Evolutionary conservation across 2,888 invertebrate genomes (phyloP).

Genomic region (Phaedon cochleariae): DNA sequence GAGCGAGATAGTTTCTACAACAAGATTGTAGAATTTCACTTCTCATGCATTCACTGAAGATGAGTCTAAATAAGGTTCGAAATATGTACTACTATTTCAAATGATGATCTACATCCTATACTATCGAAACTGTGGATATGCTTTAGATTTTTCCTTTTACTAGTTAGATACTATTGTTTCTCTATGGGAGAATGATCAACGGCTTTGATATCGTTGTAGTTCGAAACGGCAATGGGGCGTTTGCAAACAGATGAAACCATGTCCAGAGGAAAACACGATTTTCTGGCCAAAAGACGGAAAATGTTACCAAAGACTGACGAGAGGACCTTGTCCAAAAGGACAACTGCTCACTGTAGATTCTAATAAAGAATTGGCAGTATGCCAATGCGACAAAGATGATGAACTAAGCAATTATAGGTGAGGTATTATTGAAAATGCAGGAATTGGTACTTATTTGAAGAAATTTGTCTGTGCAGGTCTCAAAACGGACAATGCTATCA

Average conservation of each 20-base stretch:
- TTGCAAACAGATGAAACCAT: constrained; percentile 73
- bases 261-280: constrained; percentile 71
- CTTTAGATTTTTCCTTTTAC: background rate
- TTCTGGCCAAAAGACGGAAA: constrained; percentile 81
- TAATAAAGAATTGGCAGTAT: constrained; percentile 70
- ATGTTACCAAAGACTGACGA: constrained; percentile 76
- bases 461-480: constrained; percentile 11
- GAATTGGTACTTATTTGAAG: too few species aligned
- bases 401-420: constrained; percentile 61
- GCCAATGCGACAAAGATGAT: constrained; percentile 61
- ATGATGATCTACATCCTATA: too few species aligned
- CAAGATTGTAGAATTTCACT: too few species aligned
- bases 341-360: constrained; percentile 70
- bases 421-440: background rate
- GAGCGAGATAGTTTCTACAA: too few species aligned
- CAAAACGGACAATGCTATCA: constrained; percentile 76
- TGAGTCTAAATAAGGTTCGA: too few species aligned
- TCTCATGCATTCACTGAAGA: too few species aligned
- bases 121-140: too few species aligned
- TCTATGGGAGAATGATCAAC: constrained; percentile 1
- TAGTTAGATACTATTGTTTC: background rate
- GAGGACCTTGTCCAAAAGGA: constrained; percentile 81
- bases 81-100: too few species aligned
- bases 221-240: constrained; percentile 72
- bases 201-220: constrained; percentile 61